Evolutionary conservation across 2,113 vertebrate genomes (phyloP).

Genomic region (Gallinago jamesoni): DNA sequence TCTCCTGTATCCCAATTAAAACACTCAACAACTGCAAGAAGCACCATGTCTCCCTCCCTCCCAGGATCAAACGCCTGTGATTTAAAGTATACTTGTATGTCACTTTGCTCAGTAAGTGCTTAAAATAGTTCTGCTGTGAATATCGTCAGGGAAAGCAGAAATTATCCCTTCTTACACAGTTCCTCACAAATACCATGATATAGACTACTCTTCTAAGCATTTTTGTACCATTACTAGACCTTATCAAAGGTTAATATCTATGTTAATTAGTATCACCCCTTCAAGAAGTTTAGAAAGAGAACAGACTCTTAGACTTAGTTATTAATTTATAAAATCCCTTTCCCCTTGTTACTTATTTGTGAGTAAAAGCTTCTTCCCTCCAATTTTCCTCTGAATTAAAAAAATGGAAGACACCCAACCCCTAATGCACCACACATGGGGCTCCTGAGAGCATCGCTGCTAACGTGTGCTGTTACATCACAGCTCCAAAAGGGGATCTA

Average conservation of each 20-base stretch:
- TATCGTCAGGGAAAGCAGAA: background rate
- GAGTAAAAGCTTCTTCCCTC: background rate
- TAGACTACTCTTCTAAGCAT: background rate
- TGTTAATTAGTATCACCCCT: background rate
- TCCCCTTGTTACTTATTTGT: background rate
- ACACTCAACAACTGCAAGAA: background rate
- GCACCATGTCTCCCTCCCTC: too few species aligned
- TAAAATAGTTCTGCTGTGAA: background rate
- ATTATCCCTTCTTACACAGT: background rate
- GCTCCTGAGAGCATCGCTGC: background rate
- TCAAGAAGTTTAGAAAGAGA: background rate
- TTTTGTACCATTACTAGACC: background rate
- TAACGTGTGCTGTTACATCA: background rate
- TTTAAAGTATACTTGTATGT: background rate
- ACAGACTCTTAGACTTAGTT: background rate
- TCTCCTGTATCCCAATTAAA: background rate
- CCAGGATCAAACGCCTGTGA: background rate
- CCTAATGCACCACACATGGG: fast-evolving
- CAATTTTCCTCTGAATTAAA: background rate
- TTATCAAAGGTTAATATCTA: background rate
- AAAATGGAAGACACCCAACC: background rate
- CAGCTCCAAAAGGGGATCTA: background rate
- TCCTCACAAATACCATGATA: background rate
- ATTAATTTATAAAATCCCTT: background rate
- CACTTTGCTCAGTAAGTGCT: background rate